Conservation (phyloP, 2,888 invertebrate species). For the Pristionchus mayeri region DNA sequence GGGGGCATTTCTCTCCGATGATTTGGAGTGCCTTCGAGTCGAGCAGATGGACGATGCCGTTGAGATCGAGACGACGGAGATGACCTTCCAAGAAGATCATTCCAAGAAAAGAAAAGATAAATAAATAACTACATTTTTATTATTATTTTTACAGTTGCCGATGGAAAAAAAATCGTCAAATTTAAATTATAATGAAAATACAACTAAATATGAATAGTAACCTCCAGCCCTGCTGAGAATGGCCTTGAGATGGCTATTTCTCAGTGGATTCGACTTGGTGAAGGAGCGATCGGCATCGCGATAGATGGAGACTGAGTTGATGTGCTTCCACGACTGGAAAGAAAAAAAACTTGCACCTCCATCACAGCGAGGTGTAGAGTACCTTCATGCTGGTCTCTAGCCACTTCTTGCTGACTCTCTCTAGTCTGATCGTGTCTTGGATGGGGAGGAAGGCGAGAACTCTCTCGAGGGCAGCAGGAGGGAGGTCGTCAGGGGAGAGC, state of each 20-base stretch:
- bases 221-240: constrained; percentile 52
- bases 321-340: constrained; percentile 65
- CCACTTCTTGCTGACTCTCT: constrained; percentile 73
- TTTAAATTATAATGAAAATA: too few relatives aligned
- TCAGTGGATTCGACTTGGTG: constrained; percentile 66
- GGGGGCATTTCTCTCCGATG: constrained; percentile 69
- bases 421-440: constrained; percentile 71
- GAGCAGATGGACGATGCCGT: constrained; percentile 69
- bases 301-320: constrained; percentile 59
- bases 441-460: constrained; percentile 68
- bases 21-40: constrained; percentile 69
- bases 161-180: too few relatives aligned
- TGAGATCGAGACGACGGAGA: constrained; percentile 68
- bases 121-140: too few relatives aligned
- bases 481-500: constrained; percentile 65
- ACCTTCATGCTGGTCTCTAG: constrained; percentile 73
- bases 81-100: constrained; percentile 47
- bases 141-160: too few relatives aligned
- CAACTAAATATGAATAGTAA: too few relatives aligned
- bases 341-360: neutral
- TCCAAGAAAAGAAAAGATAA: neutral
- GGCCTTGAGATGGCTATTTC: constrained; percentile 66
- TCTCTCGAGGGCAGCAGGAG: constrained; percentile 61
- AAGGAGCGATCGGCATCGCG: constrained; percentile 60
- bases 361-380: neutral